phyloP scores from a whole-genome alignment of 2,888 invertebrate species.

The Tipula confusa region DNA sequence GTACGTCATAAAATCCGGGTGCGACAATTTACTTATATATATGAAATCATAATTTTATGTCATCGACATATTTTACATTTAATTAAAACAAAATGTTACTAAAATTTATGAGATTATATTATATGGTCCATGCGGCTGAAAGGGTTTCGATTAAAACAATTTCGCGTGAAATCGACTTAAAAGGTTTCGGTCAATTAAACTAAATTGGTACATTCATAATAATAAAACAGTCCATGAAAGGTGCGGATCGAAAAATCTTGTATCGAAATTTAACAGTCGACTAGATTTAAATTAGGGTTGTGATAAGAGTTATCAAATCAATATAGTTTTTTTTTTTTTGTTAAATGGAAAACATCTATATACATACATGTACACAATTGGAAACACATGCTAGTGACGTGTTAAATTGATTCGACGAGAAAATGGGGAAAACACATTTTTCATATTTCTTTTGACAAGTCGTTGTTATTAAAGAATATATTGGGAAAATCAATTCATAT shows the following conservation, averaged over 20 bases:
- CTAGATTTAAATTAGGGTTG: not conserved
- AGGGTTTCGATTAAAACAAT: not conserved
- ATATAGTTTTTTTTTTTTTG: not conserved
- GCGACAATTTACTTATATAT: not conserved
- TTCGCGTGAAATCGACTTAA: not conserved
- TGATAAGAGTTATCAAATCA: not conserved
- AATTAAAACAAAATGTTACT: not conserved
- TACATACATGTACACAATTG: not conserved
- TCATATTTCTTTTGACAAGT: not conserved
- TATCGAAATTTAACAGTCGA: not conserved
- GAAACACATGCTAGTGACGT: not conserved
- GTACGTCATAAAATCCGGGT: not conserved
- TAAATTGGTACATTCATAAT: not conserved
- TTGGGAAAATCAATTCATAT: not conserved
- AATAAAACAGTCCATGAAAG: not conserved
- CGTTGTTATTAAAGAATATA: not conserved
- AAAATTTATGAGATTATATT: not conserved
- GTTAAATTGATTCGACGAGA: not conserved
- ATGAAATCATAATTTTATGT: slow-evolving; percentile 25
- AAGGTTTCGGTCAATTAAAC: not conserved
- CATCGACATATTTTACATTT: not conserved
- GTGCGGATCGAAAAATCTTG: not conserved
- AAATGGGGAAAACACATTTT: not conserved
- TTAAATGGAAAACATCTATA: not conserved
- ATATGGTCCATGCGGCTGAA: not conserved